phyloP scores from a whole-genome alignment of 2,113 vertebrate genomes.

The Irena cyanogastra region DNA sequence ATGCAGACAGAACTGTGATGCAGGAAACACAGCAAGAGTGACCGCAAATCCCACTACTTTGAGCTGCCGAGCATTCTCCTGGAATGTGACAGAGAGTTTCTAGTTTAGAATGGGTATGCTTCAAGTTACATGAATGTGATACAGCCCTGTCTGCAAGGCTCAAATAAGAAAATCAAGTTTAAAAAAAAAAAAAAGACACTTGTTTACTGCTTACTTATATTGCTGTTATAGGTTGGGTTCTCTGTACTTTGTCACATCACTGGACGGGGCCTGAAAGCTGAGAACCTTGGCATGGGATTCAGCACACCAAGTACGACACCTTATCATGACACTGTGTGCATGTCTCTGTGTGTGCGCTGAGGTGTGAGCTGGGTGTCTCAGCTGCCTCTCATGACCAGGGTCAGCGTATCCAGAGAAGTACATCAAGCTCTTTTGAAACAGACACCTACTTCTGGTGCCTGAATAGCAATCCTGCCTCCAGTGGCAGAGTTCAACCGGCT shows the following conservation, averaged over 20 bases:
- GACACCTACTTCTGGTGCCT: neutral
- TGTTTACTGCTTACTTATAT: no score
- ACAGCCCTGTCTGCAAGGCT: neutral
- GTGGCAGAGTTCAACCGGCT: neutral
- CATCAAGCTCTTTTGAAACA: neutral
- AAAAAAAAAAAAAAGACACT: neutral
- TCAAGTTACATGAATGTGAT: neutral
- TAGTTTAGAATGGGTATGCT: neutral
- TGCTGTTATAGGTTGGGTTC: neutral
- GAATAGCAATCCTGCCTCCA: neutral
- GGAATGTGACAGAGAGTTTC: neutral
- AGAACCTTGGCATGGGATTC: neutral
- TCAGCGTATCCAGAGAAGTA: neutral
- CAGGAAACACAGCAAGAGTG: neutral
- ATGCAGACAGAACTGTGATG: neutral
- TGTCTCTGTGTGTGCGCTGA: neutral
- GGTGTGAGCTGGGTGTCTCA: neutral
- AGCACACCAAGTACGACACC: fast-evolving
- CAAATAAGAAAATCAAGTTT: neutral
- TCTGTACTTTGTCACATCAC: neutral
- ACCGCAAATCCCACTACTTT: neutral
- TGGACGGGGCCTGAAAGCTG: neutral
- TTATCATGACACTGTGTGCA: neutral
- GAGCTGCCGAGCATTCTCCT: neutral
- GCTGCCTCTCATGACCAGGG: neutral